These are phyloP conservation scores for Erebia epiphron DNA, from an alignment of 2,888 invertebrate genomes.

Conservation along the genomic window DNA sequence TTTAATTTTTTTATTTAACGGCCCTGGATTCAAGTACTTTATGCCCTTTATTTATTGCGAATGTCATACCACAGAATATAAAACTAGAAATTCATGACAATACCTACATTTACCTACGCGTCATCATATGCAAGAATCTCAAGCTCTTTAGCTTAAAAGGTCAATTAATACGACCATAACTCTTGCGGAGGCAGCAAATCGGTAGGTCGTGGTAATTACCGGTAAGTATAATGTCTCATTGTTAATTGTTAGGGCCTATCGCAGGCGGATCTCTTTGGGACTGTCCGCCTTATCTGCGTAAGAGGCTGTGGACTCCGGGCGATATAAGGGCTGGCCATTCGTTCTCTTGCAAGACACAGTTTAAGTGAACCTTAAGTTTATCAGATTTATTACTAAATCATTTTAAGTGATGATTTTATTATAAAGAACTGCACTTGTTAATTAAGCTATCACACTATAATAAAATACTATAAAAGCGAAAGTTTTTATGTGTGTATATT, in stretches of 20 bases:
- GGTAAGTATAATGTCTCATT: slow-evolving; percentile 81
- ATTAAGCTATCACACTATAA: too few relatives aligned
- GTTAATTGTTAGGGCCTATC: slow-evolving; percentile 80
- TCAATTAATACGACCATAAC: slow-evolving; percentile 53
- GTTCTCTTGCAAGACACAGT: slow-evolving; percentile 27
- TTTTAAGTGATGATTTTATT: too few relatives aligned
- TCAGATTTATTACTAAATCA: neutral
- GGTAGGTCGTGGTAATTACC: slow-evolving; percentile 72
- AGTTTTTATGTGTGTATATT: too few relatives aligned
- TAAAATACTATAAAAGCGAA: too few relatives aligned
- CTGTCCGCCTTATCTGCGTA: slow-evolving; percentile 70
- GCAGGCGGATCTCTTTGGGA: slow-evolving; percentile 77
- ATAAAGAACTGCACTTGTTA: too few relatives aligned
- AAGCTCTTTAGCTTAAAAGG: slow-evolving; percentile 6
- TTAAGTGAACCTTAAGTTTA: neutral
- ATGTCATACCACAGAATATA: too few relatives aligned
- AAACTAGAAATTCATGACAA: too few relatives aligned
- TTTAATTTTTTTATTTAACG: too few relatives aligned
- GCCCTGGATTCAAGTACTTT: too few relatives aligned
- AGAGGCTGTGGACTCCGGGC: slow-evolving; percentile 51
- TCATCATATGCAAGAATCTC: neutral
- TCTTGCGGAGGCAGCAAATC: slow-evolving; percentile 63
- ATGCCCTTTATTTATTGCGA: too few relatives aligned
- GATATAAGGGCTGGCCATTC: slow-evolving; percentile 49
- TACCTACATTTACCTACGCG: too few relatives aligned